Base-by-base conservation (phyloP, 2,888 invertebrate species). In the Acrobasis consociella region DNA sequence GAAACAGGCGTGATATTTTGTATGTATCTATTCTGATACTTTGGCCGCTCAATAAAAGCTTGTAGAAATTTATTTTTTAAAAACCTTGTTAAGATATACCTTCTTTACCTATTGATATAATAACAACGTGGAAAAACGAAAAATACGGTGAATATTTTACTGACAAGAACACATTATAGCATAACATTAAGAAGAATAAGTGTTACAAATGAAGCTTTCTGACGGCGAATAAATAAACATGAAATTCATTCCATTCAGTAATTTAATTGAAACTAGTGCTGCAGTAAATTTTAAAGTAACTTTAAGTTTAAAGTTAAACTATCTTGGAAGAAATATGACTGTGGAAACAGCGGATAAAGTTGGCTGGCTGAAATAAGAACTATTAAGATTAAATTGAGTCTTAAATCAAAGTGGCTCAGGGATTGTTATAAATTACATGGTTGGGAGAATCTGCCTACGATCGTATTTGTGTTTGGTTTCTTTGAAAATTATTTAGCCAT, bases 311-410 rank as follows among this genome's bases (percentile, higher is more conserved):
- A 52, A 52, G 53, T 53, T 56, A 56, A 56, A 56, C 56, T 56
- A 56, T 56, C 56, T 56, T 39, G 56, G 56, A 22, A 56, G 56
- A 56, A 56, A 56, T 56, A 56, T 56, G 56, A 56, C 56, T 56
- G 56, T 22, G 56, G 56, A 56, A 56, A 56, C 39, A 42, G 17
- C 13, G 56, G 56, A 56, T 56, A 56, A 56, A 56, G 56, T 56
- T 56, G 56, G 31, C 8, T 7, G 56, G 56, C 56, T 56, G 13
- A 56, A 56, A 56, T 56, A 56, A 56, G 56, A 56, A 56, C 56
- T 56, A 56, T 56, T 56, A 56, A 56, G 56, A 56, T 56, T 56
- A 56, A 56, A 56, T 56, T 56, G 56, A 56, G 39, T 39, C 56
- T 39, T 56, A 56, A 56, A 56, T 56, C 56, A 56, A 56, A 56